Conservation (phyloP, 2,797 vertebrate genomes). For the Gouania willdenowi region DNA sequence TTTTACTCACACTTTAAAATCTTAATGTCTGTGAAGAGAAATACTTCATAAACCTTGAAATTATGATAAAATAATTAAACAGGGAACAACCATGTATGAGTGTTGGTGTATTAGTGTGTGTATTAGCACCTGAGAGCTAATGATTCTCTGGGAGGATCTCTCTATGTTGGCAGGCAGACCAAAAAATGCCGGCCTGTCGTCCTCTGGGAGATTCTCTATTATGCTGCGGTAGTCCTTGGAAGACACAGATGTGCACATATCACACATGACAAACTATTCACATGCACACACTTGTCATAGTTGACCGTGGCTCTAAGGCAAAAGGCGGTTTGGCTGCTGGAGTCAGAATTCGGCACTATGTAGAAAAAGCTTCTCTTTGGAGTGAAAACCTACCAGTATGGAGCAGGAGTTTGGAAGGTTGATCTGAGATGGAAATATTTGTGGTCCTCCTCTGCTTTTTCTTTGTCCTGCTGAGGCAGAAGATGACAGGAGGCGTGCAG, state of each 20-base stretch:
- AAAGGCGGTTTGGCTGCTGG: too few relatives aligned
- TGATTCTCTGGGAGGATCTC: constrained; percentile 89
- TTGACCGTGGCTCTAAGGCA: too few relatives aligned
- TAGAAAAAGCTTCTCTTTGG: too few relatives aligned
- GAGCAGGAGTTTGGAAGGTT: constrained; percentile 88
- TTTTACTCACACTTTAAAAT: too few relatives aligned
- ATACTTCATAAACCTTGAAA: too few relatives aligned
- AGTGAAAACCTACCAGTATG: constrained; percentile 89
- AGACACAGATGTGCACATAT: constrained; percentile 33
- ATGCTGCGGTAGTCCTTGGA: constrained; percentile 86
- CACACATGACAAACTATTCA: constrained; percentile 16
- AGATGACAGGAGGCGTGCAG: constrained; percentile 70
- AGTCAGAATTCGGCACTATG: too few relatives aligned
- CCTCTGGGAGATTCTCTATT: constrained; percentile 91
- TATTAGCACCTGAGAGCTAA: constrained; percentile 84
- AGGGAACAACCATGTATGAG: constrained; percentile 6
- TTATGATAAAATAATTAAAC: too few relatives aligned
- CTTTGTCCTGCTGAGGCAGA: constrained; percentile 58
- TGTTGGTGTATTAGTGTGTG: not conserved
- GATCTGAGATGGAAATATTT: constrained; percentile 78
- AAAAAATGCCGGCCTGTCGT: constrained; percentile 91
- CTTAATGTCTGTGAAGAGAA: too few relatives aligned
- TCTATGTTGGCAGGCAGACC: constrained; percentile 95
- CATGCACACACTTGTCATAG: not conserved
- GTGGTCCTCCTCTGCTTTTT: constrained; percentile 68